Evolutionary conservation across 2,797 vertebrate species (phyloP), one percentile per base, ranked within the genome.

Genomic region (Hirundo rustica): DNA sequence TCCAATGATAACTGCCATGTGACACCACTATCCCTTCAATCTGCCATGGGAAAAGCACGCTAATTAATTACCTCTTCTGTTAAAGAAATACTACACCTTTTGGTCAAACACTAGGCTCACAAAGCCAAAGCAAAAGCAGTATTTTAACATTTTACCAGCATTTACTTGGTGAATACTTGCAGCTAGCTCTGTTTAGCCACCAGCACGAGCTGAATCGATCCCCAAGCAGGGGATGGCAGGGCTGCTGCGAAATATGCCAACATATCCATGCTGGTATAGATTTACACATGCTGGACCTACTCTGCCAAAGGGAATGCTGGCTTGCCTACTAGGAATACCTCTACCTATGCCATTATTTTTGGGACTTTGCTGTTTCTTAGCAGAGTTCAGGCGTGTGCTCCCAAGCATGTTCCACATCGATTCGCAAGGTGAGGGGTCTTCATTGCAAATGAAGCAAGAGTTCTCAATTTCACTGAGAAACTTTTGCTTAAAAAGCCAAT

Each of bases 311-410:
- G 58, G 89, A 81, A 74, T 4, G 9, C 36, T 53, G 60, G 19
- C 27, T 65, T 74, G 16, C 42, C 50, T 40, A 7, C 19, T 27
- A 65, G 57, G 57, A 67, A 65, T 27, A 81, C 32, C 25, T 64
- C 21, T 11, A 84, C 45, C 5, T 8, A 22, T 15, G 29, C 4
- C 44, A 22, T 55, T 73, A 67, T 32, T 67, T 70, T 48, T 3
- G 16, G 62, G 26, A 70, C 36, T 51, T 38, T 6, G 48, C 23
- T 3, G 1, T 40, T 74, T 60, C 20, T 26, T 29, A 51, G 40
- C 3, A 1, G 1, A 42, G 27, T 10, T 21, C 2, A 16, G 15
- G 40, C 0, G 0, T 16, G 34, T 1, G 3, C 23, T 0, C 47
- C 22, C 3, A 7, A 86, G 61, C 29, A 57, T 0, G 0, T 6